These are phyloP conservation scores for Drosophila equinoxialis DNA, from an alignment of 1,140 invertebrate genomes.

Conservation along the genomic window DNA sequence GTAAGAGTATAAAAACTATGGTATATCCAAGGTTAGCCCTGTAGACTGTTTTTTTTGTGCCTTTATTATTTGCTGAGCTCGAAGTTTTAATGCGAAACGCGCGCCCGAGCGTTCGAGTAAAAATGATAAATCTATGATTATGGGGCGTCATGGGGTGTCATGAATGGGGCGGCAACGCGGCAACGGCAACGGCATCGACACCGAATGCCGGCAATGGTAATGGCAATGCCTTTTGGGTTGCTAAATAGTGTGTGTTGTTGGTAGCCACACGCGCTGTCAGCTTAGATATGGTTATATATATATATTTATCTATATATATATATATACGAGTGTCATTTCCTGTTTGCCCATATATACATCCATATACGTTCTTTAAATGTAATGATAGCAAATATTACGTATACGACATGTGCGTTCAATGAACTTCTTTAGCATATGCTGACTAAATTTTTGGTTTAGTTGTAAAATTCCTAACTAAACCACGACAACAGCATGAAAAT, in stretches of 20 bases:
- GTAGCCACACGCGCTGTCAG: conserved; percentile 15
- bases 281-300: background rate
- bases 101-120: conserved; percentile 55
- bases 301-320: background rate
- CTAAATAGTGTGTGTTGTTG: conserved; percentile 16
- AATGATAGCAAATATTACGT: conserved; percentile 8
- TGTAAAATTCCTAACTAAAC: conserved; percentile 41
- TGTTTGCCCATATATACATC: background rate
- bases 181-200: conserved; percentile 1
- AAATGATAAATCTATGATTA: conserved; percentile 72
- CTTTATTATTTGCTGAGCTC: conserved; percentile 19
- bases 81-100: conserved; percentile 62
- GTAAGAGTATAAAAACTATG: background rate
- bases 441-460: background rate
- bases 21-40: conserved; percentile 16
- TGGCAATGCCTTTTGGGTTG: conserved; percentile 14
- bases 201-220: background rate
- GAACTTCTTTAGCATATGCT: background rate
- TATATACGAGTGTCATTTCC: conserved; percentile 8
- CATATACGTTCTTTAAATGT: background rate
- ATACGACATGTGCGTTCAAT: conserved; percentile 7
- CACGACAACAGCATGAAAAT: background rate
- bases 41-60: conserved; percentile 18
- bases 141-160: conserved; percentile 64
- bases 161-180: conserved; percentile 42